Percentiles rank a stretch among this genome's conserved stretches.
Conservation (phyloP, 2,113 vertebrate genomes). For the Calidris pugnax region DNA sequence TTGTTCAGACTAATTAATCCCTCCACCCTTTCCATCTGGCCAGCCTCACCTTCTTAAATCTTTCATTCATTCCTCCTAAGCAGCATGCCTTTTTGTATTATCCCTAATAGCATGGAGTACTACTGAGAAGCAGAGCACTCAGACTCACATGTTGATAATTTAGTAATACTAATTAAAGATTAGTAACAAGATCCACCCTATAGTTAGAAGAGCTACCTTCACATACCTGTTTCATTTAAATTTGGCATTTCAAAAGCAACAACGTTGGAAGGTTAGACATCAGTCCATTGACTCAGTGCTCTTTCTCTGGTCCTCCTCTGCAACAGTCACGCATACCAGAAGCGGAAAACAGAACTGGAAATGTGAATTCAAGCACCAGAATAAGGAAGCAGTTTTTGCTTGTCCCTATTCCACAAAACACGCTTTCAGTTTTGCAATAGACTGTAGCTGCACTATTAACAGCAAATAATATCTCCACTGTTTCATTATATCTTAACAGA, state of each 20-base stretch:
- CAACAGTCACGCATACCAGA: not conserved
- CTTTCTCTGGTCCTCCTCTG: constrained; percentile 12
- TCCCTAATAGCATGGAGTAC: not conserved
- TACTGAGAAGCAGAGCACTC: not conserved
- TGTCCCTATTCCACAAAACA: constrained; percentile 55
- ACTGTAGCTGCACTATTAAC: constrained; percentile 57
- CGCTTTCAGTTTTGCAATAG: constrained; percentile 58
- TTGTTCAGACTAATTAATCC: not conserved
- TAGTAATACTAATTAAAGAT: constrained; percentile 17
- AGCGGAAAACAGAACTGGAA: constrained; percentile 53
- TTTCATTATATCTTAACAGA: constrained; percentile 47
- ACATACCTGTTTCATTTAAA: constrained; percentile 40
- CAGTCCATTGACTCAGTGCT: not conserved
- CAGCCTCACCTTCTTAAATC: not conserved
- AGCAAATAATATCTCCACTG: constrained; percentile 55
- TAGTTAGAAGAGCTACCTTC: not conserved
- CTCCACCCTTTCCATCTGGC: not conserved
- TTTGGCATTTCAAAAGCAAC: constrained; percentile 28
- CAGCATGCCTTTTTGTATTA: not conserved
- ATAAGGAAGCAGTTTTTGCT: constrained; percentile 61
- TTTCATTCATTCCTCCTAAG: not conserved
- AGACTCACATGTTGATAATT: not conserved
- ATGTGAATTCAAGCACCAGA: constrained; percentile 61
- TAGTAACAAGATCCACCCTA: not conserved
- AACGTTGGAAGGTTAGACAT: not conserved